These are phyloP conservation scores for Aselliscus stoliczkanus DNA, from an alignment of 2,797 vertebrate species.

Conservation along the genomic window DNA sequence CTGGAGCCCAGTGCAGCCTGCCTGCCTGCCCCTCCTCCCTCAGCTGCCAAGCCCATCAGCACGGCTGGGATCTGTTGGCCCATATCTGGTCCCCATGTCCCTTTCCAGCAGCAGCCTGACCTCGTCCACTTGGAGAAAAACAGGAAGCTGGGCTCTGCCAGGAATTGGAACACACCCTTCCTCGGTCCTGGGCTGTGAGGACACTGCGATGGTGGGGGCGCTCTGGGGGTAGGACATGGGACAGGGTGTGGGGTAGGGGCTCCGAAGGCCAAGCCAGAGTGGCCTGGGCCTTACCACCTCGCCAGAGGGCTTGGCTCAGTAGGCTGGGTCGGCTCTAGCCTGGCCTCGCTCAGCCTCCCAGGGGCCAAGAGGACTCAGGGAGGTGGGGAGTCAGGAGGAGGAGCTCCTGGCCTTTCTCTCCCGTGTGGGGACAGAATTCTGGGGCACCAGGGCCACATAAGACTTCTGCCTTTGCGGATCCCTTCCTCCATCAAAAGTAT, in stretches of 20 bases:
- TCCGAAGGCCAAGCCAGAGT: not conserved
- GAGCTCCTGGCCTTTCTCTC: not conserved
- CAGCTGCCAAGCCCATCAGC: not conserved
- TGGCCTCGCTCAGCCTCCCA: not conserved
- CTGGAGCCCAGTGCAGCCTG: not conserved
- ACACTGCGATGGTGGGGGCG: not conserved
- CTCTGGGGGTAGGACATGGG: not conserved
- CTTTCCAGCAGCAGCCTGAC: slow-evolving; percentile 50
- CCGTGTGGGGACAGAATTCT: not conserved
- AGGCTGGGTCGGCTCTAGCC: not conserved
- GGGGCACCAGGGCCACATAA: not conserved
- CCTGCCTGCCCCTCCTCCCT: not conserved
- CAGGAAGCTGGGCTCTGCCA: slow-evolving; percentile 67
- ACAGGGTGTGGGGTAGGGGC: too few relatives aligned
- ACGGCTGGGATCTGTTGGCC: not conserved
- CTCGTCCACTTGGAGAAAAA: slow-evolving; percentile 66
- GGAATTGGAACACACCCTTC: slow-evolving; percentile 52
- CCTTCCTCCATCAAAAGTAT: not conserved
- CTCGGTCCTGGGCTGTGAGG: not conserved
- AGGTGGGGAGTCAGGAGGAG: not conserved
- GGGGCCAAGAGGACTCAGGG: not conserved
- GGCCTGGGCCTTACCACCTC: not conserved
- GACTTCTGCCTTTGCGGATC: not conserved
- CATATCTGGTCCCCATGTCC: not conserved
- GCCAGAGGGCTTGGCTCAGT: not conserved